Conservation (phyloP, 1,140 invertebrate genomes). For the Akabosia matsudoensis region DNA sequence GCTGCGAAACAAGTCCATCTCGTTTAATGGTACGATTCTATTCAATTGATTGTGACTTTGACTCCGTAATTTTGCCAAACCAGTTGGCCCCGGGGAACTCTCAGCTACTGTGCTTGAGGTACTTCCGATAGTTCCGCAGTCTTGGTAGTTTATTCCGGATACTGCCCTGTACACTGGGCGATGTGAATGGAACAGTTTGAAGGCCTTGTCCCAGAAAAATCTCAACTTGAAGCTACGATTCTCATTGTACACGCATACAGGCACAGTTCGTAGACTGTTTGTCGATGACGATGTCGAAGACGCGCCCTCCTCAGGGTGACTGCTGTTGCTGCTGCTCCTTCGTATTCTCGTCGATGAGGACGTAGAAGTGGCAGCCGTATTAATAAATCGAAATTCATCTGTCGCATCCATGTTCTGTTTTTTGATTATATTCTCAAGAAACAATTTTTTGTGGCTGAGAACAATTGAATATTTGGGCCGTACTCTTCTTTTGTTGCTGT, state of each 20-base stretch:
- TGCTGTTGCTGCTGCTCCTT: not conserved
- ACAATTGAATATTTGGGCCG: not conserved
- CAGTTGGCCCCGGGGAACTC: not conserved
- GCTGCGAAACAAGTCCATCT: constrained; percentile 1
- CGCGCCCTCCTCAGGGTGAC: not conserved
- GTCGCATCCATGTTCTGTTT: constrained; percentile 40
- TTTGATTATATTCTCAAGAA: not conserved
- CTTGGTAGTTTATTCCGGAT: constrained; percentile 44
- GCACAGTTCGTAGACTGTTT: constrained; percentile 28
- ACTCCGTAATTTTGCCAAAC: constrained; percentile 21
- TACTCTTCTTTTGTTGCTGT: not conserved
- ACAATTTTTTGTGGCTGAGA: not conserved
- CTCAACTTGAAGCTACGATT: constrained; percentile 43
- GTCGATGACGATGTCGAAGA: not conserved
- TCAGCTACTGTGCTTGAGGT: not conserved
- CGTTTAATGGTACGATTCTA: not conserved
- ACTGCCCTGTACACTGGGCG: constrained; percentile 40
- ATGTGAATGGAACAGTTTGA: constrained; percentile 42
- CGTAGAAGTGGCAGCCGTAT: not conserved
- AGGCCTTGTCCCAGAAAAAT: constrained; percentile 46
- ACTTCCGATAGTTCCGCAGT: constrained; percentile 31
- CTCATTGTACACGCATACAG: constrained; percentile 39
- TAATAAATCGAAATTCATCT: constrained; percentile 45
- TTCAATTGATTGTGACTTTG: constrained; percentile 30
- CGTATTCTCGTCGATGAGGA: not conserved